These are phyloP conservation scores for Limnephilus rhombicus DNA, from an alignment of 2,888 invertebrate species.

Conservation along the genomic window DNA sequence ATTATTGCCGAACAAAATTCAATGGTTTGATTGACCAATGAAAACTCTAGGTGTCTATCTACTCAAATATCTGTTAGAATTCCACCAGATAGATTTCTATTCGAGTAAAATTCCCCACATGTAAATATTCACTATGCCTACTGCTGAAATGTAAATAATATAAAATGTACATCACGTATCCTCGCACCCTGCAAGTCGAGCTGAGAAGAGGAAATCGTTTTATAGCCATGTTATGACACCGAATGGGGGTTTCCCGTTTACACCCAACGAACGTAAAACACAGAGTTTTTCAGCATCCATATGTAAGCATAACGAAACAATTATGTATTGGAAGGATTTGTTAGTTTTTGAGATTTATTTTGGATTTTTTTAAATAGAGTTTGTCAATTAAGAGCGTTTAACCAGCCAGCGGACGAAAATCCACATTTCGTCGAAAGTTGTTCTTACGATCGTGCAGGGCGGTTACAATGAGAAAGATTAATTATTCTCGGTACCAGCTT, in stretches of 20 bases:
- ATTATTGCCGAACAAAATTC: neutral
- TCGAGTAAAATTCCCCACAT: neutral
- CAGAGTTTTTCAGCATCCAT: neutral
- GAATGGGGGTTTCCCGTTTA: conserved; percentile 56
- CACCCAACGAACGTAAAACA: neutral
- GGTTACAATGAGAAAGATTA: too few relatives aligned
- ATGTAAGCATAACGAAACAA: neutral
- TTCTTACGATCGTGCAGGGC: too few relatives aligned
- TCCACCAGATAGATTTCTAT: neutral
- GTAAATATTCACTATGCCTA: neutral
- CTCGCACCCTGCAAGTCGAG: conserved; percentile 19
- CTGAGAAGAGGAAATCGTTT: conserved; percentile 60
- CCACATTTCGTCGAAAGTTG: too few relatives aligned
- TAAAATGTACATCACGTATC: conserved; percentile 40
- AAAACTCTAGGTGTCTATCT: neutral
- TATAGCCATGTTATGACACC: conserved; percentile 61
- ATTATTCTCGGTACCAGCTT: too few relatives aligned
- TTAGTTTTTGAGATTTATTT: neutral
- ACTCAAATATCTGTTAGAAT: too few relatives aligned
- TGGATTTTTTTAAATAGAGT: neutral
- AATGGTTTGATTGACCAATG: neutral
- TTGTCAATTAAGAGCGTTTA: too few relatives aligned
- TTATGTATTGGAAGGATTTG: neutral
- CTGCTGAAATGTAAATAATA: neutral
- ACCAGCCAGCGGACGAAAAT: too few relatives aligned